A percentile compares a stretch with the other conserved stretches of the same genome.
Evolutionary conservation across 2,888 invertebrate species (phyloP).

Genomic region (Papilio demoleus): DNA sequence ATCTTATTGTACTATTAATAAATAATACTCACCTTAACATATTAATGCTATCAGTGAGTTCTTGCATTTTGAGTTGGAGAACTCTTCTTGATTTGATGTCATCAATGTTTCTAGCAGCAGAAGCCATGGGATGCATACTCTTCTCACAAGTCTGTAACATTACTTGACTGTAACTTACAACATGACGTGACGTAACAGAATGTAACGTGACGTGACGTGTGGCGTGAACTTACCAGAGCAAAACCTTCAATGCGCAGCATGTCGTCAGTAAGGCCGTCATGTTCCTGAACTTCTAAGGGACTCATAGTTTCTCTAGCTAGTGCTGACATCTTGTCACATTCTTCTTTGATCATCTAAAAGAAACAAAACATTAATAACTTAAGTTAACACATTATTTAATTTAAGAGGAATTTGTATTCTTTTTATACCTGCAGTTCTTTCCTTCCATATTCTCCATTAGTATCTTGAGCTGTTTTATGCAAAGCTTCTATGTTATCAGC

Average conservation of each 20-base stretch:
- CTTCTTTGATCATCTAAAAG: constrained; percentile 54
- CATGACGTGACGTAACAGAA: background rate
- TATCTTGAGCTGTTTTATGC: constrained; percentile 43
- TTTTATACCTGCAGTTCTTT: constrained; percentile 52
- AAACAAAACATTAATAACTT: constrained; percentile 10
- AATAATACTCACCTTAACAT: constrained; percentile 56
- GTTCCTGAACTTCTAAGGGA: constrained; percentile 42
- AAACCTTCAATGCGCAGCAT: constrained; percentile 59
- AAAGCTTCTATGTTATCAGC: constrained; percentile 56
- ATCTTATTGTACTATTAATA: background rate
- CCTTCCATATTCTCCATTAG: constrained; percentile 49
- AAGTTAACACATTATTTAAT: background rate
- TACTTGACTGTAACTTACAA: background rate
- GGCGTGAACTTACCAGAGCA: constrained; percentile 53
- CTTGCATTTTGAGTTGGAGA: constrained; percentile 51
- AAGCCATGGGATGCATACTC: constrained; percentile 53
- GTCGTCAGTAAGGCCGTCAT: constrained; percentile 49
- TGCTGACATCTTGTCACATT: constrained; percentile 55
- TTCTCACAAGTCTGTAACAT: constrained; percentile 59
- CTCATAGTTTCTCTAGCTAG: constrained; percentile 52
- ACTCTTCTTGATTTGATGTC: constrained; percentile 54
- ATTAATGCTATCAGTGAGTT: constrained; percentile 58
- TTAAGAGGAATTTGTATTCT: too few relatives aligned
- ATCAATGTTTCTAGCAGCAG: constrained; percentile 50
- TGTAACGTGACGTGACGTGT: background rate